Evolutionary conservation across 2,113 vertebrate genomes (phyloP).

Genomic region (Elephantulus edwardii): DNA sequence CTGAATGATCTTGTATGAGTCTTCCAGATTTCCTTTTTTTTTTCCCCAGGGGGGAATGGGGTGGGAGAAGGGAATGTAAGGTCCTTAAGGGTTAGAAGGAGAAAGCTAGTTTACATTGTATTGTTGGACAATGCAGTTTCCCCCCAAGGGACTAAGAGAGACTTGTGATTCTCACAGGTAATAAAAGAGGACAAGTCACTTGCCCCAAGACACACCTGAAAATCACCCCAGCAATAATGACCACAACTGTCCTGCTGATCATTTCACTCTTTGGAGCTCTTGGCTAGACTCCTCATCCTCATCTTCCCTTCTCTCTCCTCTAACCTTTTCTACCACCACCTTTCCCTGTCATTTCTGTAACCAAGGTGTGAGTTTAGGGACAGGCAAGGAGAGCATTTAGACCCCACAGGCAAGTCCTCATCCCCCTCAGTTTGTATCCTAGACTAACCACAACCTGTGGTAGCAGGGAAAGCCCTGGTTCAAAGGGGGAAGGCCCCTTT

Average conservation of each 20-base stretch:
- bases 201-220: not conserved
- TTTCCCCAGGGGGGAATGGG: fast-evolving
- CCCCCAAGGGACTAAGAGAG: not conserved
- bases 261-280: not conserved
- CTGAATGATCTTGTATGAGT: not conserved
- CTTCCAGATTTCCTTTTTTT: not conserved
- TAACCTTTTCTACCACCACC: not conserved
- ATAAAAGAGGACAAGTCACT: not conserved
- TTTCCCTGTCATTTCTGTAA: not conserved
- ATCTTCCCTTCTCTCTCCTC: not conserved
- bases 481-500: not conserved
- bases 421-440: fast-evolving
- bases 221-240: not conserved
- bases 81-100: not conserved
- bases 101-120: not conserved
- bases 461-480: not conserved
- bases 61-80: not conserved
- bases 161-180: not conserved
- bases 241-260: not conserved
- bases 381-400: not conserved
- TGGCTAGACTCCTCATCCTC: not conserved
- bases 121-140: not conserved
- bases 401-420: no score
- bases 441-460: not conserved
- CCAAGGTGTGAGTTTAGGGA: not conserved